Conservation (phyloP, 2,113 vertebrate genomes). For the Semicossyphus pulcher region DNA sequence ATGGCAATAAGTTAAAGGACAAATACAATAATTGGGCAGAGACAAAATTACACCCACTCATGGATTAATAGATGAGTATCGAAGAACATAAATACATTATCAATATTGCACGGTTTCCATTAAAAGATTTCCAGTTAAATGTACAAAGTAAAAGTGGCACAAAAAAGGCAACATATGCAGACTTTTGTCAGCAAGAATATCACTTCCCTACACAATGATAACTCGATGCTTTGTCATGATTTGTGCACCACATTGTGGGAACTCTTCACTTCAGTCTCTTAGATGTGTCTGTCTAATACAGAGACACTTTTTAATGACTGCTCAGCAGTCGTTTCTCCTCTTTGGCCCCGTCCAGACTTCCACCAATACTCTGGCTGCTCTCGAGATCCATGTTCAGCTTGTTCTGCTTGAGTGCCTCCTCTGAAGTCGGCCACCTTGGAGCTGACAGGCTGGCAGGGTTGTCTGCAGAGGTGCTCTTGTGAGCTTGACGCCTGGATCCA, state of each 20-base stretch:
- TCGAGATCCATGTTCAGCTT: constrained; percentile 76
- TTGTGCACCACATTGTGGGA: not conserved
- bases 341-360: constrained; percentile 76
- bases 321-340: constrained; percentile 75
- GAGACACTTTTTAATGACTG: constrained; percentile 33
- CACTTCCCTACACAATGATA: not conserved
- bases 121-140: constrained; percentile 23
- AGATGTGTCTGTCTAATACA: not conserved
- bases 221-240: not conserved
- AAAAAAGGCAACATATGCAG: not conserved
- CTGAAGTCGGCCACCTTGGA: constrained; percentile 17
- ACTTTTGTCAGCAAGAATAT: not conserved
- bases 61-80: not conserved
- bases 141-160: constrained; percentile 21
- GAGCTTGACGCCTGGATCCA: constrained; percentile 1
- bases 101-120: constrained; percentile 50
- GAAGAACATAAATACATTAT: constrained; percentile 52
- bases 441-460: constrained; percentile 44
- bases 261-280: constrained; percentile 33
- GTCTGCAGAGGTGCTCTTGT: constrained; percentile 35
- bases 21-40: constrained; percentile 1
- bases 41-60: not conserved
- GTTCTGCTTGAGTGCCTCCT: constrained; percentile 73
- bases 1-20: constrained; percentile 55
- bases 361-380: constrained; percentile 66